These are phyloP conservation scores for Orthosia cruda DNA, from an alignment of 2,888 invertebrate genomes.

Conservation along the genomic window DNA sequence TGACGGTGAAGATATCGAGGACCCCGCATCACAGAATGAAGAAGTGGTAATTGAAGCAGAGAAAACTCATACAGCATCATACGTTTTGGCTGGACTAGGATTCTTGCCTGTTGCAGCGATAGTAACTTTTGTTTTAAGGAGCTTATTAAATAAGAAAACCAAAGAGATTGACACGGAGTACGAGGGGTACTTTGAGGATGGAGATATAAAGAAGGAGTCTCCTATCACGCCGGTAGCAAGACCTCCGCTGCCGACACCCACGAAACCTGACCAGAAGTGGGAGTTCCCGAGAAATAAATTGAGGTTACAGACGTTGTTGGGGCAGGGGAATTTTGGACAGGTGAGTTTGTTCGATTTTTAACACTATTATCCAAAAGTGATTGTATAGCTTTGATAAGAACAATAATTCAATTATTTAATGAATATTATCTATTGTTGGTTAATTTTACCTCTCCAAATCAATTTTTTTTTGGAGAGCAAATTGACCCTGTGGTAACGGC, in stretches of 20 bases:
- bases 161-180: slow-evolving; percentile 92
- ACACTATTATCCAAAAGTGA: not conserved
- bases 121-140: slow-evolving; percentile 91
- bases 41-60: slow-evolving; percentile 92
- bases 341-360: slow-evolving; percentile 67
- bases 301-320: slow-evolving; percentile 95
- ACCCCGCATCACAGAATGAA: slow-evolving; percentile 81
- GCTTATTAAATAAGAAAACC: slow-evolving; percentile 90
- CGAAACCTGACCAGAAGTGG: slow-evolving; percentile 93
- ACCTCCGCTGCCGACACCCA: slow-evolving; percentile 90
- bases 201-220: slow-evolving; percentile 89
- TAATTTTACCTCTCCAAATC: no score
- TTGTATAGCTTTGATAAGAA: not conserved
- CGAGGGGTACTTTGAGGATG: slow-evolving; percentile 92
- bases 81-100: slow-evolving; percentile 92
- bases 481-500: no score
- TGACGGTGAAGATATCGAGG: slow-evolving; percentile 68
- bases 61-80: slow-evolving; percentile 92
- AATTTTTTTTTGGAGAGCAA: no score
- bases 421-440: no score
- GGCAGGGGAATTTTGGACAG: slow-evolving; percentile 97
- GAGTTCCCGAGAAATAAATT: slow-evolving; percentile 96
- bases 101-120: slow-evolving; percentile 92
- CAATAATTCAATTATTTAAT: not conserved
- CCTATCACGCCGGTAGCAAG: slow-evolving; percentile 91